Evolutionary conservation across 2,113 vertebrate species (phyloP), one percentile per base, ranked within the genome.

Genomic region (Pyxicephalus adspersus): DNA sequence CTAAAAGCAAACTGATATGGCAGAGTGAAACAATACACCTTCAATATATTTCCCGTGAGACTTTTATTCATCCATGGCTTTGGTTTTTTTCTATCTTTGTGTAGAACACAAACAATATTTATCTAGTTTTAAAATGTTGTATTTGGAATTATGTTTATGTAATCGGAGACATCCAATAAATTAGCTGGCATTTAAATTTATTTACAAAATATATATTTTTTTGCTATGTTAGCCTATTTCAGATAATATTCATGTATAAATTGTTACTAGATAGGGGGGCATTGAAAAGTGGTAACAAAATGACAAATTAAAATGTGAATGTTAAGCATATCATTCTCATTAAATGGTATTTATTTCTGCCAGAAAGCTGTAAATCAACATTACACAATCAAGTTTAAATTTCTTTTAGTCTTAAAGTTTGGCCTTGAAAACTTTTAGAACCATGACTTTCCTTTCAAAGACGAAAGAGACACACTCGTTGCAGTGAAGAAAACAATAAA

Each of bases 401-500:
- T 13, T 29, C 4, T 15, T 68, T 34, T n/a, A n/a, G 17, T 61
- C 25, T 64, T 76, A 63, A 55, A 52, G 31, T 25, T 64, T 13
- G 4, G 74, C 58, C 25, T 52, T 57, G 63, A 66, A 50, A 81
- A 81, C 50, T 73, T 81, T 54, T 81, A 22, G 8, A 55, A 81
- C 58, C 38, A 54, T 80, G 57, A 81, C 50, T 81, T 72, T 45
- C 17, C 29, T 64, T 63, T 64, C 60, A 73, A 73, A 52, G 66
- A 73, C 60, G 45, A 55, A 64, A 22, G 58, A 34, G 58, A 65
- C 38, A 54, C 19, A 73, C 60, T 73, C 68, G 65, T 52, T 73
- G 58, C 50, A 65, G 50, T 64, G 26, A 65, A 57, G 15, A 81
- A 73, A 81, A 81, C 68, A 73, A 74, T 81, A 73, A 81, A 81